Conservation (phyloP, 2,888 invertebrate species). For the Leptura quadrifasciata region DNA sequence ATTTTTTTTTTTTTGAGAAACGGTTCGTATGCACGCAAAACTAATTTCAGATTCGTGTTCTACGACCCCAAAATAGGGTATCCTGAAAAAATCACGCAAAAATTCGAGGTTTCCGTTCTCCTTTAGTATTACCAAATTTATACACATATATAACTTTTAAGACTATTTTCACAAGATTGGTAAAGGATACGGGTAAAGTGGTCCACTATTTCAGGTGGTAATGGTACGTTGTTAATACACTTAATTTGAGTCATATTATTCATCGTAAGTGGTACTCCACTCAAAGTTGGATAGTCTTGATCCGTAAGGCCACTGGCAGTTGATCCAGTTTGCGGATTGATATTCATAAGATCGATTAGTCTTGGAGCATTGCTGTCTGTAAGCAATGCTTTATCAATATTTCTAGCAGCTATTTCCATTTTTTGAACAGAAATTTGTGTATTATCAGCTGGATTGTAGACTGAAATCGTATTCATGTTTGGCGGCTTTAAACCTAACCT, state of each 20-base stretch:
- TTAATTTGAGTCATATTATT: slow-evolving; percentile 86
- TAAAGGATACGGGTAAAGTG: slow-evolving; percentile 93
- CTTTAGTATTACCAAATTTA: too few relatives aligned
- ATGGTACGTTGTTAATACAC: slow-evolving; percentile 87
- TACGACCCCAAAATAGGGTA: too few relatives aligned
- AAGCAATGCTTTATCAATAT: slow-evolving; percentile 84
- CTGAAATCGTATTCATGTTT: slow-evolving; percentile 25
- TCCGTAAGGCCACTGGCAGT: slow-evolving; percentile 94
- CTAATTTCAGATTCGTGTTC: too few relatives aligned
- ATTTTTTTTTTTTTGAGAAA: too few relatives aligned
- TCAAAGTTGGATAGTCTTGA: slow-evolving; percentile 91
- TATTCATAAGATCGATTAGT: slow-evolving; percentile 81
- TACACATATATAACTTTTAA: not conserved
- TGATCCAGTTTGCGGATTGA: slow-evolving; percentile 82
- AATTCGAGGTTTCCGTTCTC: too few relatives aligned
- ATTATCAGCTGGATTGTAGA: slow-evolving; percentile 67
- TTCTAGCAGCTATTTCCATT: slow-evolving; percentile 86
- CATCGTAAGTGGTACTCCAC: slow-evolving; percentile 80
- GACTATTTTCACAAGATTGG: not conserved
- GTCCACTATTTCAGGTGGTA: slow-evolving; percentile 95
- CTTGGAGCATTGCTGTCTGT: slow-evolving; percentile 84
- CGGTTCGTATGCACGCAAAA: too few relatives aligned
- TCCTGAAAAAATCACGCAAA: too few relatives aligned
- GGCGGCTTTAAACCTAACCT: slow-evolving; percentile 41
- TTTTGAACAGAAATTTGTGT: slow-evolving; percentile 76